Conservation (phyloP, 2,113 vertebrate genomes). For the Perccottus glenii region DNA sequence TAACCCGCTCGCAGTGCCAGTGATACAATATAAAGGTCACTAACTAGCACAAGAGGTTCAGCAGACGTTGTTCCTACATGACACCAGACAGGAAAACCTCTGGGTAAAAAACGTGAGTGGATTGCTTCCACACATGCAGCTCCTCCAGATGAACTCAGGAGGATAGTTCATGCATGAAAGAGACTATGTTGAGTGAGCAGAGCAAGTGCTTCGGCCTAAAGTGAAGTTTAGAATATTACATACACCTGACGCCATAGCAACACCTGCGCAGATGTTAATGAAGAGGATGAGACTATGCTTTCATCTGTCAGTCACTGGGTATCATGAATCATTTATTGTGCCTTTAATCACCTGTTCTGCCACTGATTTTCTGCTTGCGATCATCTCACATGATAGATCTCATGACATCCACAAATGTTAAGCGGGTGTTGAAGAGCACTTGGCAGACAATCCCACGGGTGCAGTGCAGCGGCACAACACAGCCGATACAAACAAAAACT, state of each 20-base stretch:
- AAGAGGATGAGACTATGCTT: slow-evolving; percentile 12
- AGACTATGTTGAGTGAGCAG: not conserved
- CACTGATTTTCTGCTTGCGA: slow-evolving; percentile 24
- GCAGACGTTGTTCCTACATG: not conserved
- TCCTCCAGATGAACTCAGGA: not conserved
- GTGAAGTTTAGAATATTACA: not conserved
- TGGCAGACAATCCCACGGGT: slow-evolving; percentile 36
- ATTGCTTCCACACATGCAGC: not conserved
- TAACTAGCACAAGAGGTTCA: too few species aligned
- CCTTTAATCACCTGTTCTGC: slow-evolving; percentile 25
- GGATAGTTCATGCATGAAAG: not conserved
- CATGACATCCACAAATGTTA: slow-evolving; percentile 32
- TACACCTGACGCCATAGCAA: slow-evolving; percentile 3
- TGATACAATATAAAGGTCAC: too few species aligned
- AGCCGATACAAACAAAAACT: slow-evolving; percentile 60
- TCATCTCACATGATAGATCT: slow-evolving; percentile 27
- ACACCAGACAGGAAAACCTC: not conserved
- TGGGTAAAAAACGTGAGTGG: not conserved
- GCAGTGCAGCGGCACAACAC: slow-evolving; percentile 20
- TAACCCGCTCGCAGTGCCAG: too few species aligned
- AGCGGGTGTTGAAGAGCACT: slow-evolving; percentile 39
- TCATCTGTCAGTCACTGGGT: slow-evolving; percentile 28
- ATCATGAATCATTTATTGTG: slow-evolving; percentile 12
- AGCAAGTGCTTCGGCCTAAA: not conserved
- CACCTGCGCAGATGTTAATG: slow-evolving; percentile 15